A percentile compares a stretch with the other conserved stretches of the same genome.
phyloP scores from a whole-genome alignment of 2,113 vertebrate species.

The Lophura nycthemera region DNA sequence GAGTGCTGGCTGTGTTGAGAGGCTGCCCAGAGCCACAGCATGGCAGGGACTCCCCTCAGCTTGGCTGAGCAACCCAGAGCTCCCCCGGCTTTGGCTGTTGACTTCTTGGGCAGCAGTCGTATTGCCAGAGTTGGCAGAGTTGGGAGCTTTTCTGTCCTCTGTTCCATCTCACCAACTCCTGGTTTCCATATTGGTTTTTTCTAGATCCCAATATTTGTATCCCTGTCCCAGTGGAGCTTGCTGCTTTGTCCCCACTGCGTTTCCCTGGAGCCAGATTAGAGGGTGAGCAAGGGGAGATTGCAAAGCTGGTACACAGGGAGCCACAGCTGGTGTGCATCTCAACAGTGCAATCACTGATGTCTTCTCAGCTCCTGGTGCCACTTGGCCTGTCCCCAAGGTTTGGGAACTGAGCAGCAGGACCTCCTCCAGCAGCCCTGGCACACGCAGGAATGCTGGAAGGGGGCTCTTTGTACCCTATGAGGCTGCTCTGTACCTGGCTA shows the following conservation, averaged over 20 bases:
- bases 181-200: neutral
- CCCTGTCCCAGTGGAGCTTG: neutral
- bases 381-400: neutral
- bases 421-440: neutral
- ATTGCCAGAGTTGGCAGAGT: neutral
- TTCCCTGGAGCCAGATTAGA: neutral
- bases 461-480: accelerated
- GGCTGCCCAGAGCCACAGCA: neutral
- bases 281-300: accelerated
- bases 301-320: neutral
- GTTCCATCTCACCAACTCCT: neutral
- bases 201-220: accelerated
- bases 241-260: neutral
- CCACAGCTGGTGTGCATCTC: neutral
- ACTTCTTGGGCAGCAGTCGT: neutral
- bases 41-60: neutral
- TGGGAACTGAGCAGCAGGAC: neutral
- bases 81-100: neutral
- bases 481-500: accelerated
- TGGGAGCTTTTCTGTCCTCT: neutral
- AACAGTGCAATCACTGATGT: neutral
- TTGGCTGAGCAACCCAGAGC: neutral
- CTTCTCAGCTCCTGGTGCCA: accelerated
- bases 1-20: neutral
- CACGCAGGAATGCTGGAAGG: neutral